These are phyloP conservation scores for Pecten maximus DNA, from an alignment of 2,888 invertebrate genomes.

Conservation along the genomic window DNA sequence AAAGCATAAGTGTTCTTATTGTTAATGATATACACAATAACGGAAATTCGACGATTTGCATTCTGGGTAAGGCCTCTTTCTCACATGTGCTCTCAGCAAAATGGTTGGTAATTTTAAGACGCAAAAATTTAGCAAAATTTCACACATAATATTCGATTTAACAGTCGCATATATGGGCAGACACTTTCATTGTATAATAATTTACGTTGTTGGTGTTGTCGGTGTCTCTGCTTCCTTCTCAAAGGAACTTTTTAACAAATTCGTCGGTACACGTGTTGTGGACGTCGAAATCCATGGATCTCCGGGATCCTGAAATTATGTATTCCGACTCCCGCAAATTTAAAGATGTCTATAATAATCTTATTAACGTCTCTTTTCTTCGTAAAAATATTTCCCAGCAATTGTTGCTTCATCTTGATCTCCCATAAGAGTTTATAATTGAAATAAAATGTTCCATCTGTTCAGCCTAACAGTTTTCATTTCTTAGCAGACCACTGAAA, in stretches of 20 bases:
- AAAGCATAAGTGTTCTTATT: background rate
- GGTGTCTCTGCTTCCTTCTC: background rate
- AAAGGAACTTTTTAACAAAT: background rate
- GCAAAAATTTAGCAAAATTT: background rate
- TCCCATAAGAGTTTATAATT: no score
- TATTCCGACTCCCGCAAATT: no score
- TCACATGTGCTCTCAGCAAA: slow-evolving; percentile 59
- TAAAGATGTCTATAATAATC: no score
- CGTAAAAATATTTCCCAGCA: no score
- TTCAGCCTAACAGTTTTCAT: no score
- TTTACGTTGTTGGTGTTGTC: background rate
- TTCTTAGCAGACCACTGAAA: no score
- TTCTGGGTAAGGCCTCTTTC: slow-evolving; percentile 65
- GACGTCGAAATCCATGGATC: background rate
- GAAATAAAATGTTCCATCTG: no score
- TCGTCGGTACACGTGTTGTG: background rate
- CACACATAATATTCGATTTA: background rate
- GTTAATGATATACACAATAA: slow-evolving; percentile 37
- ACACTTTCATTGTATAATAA: background rate
- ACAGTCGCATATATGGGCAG: background rate
- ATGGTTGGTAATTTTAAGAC: slow-evolving; percentile 53
- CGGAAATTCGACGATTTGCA: slow-evolving; percentile 42
- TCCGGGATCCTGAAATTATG: no score
- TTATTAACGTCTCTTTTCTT: no score
- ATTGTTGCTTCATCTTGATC: no score